phyloP scores from a whole-genome alignment of 2,113 vertebrate genomes.

The Phoxinus phoxinus region DNA sequence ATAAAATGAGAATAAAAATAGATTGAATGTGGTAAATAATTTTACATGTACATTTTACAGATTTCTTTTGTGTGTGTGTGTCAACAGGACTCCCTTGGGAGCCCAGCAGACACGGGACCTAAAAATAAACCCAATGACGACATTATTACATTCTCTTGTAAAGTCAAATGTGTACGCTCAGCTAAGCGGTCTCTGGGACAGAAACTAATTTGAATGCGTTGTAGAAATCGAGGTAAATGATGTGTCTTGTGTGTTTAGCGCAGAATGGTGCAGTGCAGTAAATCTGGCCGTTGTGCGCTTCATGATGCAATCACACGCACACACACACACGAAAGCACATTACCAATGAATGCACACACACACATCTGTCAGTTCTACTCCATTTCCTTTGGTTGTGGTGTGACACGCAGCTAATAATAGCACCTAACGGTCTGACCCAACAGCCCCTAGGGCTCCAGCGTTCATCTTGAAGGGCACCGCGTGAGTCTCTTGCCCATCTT shows the following conservation, averaged over 20 bases:
- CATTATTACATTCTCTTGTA: background rate
- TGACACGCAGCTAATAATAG: slow-evolving; percentile 73
- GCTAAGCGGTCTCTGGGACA: slow-evolving; percentile 29
- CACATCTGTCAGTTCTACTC: slow-evolving; percentile 65
- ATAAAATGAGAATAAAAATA: background rate
- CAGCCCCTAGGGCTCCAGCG: slow-evolving; percentile 61
- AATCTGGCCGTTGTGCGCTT: slow-evolving; percentile 46
- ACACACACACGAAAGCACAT: slow-evolving; percentile 37
- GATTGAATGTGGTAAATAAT: background rate
- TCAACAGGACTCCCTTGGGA: background rate
- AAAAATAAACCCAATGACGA: slow-evolving; percentile 8
- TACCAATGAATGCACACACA: slow-evolving; percentile 39
- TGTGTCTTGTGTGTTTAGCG: slow-evolving; percentile 58
- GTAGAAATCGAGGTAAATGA: slow-evolving; percentile 51
- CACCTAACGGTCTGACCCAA: slow-evolving; percentile 64
- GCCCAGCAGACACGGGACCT: background rate
- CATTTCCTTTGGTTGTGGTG: slow-evolving; percentile 62
- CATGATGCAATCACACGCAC: slow-evolving; percentile 54
- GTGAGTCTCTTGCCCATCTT: slow-evolving; percentile 63
- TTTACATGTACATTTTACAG: no score
- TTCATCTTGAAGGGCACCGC: slow-evolving; percentile 73
- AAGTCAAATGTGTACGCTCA: slow-evolving; percentile 16
- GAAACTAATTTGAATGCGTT: slow-evolving; percentile 36
- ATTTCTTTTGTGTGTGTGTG: background rate
- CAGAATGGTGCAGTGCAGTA: slow-evolving; percentile 48